Conservation (phyloP, 2,888 invertebrate species). For the Andrena trimmerana region DNA sequence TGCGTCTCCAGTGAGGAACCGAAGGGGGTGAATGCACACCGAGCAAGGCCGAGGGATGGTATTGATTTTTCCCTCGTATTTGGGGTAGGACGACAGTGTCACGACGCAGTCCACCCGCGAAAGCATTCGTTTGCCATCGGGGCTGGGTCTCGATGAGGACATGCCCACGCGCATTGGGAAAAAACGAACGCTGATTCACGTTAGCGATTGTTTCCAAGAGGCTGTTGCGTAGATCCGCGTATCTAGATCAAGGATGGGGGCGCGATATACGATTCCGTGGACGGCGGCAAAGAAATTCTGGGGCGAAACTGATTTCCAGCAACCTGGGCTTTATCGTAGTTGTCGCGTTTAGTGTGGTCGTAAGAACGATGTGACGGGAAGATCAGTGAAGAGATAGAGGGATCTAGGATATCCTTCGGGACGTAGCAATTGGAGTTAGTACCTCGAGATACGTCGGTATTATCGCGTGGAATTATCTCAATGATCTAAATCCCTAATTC, state of each 20-base stretch:
- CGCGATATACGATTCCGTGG: not conserved
- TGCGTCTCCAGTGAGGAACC: not conserved
- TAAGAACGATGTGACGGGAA: not conserved
- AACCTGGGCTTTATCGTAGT: not conserved
- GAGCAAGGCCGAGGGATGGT: conserved; percentile 30
- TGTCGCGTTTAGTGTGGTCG: not conserved
- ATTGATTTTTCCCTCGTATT: conserved; percentile 77
- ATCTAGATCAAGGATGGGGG: conserved; percentile 41
- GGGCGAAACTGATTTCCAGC: not conserved
- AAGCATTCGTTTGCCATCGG: conserved; percentile 60
- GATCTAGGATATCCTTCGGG: not conserved
- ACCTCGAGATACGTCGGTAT: no score
- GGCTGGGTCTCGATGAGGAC: not conserved
- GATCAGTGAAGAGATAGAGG: not conserved
- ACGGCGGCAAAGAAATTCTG: not conserved
- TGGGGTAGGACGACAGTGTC: conserved; percentile 78
- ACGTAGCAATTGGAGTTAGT: no score
- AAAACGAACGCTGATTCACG: conserved; percentile 7
- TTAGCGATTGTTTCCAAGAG: conserved; percentile 38
- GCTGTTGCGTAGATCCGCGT: not conserved
- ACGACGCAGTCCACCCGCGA: conserved; percentile 56
- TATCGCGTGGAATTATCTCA: no score
- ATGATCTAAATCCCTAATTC: no score
- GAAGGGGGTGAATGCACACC: conserved; percentile 42
- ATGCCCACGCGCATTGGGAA: conserved; percentile 27